Evolutionary conservation across 2,113 vertebrate genomes (phyloP), one percentile per base, ranked within the genome.

Genomic region (Notothenia rossii): DNA sequence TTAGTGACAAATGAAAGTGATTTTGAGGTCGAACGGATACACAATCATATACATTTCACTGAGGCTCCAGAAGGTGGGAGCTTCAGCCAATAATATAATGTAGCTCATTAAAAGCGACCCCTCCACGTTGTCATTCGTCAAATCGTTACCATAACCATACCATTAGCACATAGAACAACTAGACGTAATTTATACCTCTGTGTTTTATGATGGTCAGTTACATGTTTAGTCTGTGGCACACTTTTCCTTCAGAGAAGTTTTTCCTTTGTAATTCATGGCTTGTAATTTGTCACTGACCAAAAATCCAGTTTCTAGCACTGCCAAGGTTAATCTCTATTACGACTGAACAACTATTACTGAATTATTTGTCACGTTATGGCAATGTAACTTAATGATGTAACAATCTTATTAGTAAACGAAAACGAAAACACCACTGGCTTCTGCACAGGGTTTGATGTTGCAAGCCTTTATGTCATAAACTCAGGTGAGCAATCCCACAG

Each of bases 391-490:
- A 20, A n/a, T 87, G 76, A 50, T 68, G 36, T 64, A 68, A 81
- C 65, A 13, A 13, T 81, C 18, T 73, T 69, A 45, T 54, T 69
- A 45, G 49, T 33, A 25, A 56, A 22, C 58, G 63, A 4, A 29
- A 29, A 29, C 29, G 4, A 29, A 29, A 79, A 69, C 66, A n/a
- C 62, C 58, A 25, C 65, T 36, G 58, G 46, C 53, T n/a, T 73
- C 13, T 64, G 58, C 46, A 20, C 67, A 51, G 22, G 17, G 62
- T 58, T 71, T 67, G 60, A 77, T 75, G 79, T 81, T 77, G 65
- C 81, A 15, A 77, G 49, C 43, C 76, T 80, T 81, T 79, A 56
- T 89, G 83, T 83, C 45, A 10, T 79, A 88, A 87, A 82, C 85
- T 64, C 80, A 82, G 83, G 72, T 82, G 75, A 76, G 77, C 77